A percentile compares a stretch with the other conserved stretches of the same genome.
Conservation (phyloP, 2,113 vertebrate species). For the Cryptomyrus ogoouensis region DNA sequence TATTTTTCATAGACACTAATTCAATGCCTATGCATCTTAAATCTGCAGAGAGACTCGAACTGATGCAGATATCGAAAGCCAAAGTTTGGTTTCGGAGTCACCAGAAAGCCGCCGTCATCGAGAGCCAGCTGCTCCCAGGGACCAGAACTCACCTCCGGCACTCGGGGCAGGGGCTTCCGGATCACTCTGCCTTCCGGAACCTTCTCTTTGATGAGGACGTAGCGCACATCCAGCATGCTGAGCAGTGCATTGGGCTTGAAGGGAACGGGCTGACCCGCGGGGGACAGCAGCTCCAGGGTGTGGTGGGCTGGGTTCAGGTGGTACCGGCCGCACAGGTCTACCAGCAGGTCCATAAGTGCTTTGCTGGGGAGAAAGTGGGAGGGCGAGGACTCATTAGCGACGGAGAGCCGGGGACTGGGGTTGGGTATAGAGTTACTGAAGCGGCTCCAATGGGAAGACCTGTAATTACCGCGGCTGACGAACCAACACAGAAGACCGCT, state of each 20-base stretch:
- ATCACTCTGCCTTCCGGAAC: conserved; percentile 69
- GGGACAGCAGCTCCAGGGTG: conserved; percentile 75
- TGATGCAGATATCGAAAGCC: neutral
- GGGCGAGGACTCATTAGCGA: neutral
- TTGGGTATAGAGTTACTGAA: conserved; percentile 32
- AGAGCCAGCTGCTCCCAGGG: neutral
- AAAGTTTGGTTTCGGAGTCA: neutral
- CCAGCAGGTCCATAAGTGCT: conserved; percentile 91
- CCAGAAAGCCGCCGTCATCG: neutral
- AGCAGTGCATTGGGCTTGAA: conserved; percentile 88
- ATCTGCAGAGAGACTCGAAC: neutral
- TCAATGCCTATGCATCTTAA: neutral
- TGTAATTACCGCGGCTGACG: conserved; percentile 31
- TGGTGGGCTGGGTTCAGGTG: conserved; percentile 84
- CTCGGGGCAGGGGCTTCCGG: conserved; percentile 67
- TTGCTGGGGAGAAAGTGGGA: conserved; percentile 64
- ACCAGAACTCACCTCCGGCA: conserved; percentile 76
- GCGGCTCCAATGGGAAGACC: conserved; percentile 36
- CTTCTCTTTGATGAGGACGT: conserved; percentile 80
- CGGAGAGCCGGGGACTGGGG: neutral
- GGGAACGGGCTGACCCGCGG: conserved; percentile 63
- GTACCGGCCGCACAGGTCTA: conserved; percentile 85
- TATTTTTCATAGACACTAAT: neutral
- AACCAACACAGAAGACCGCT: conserved; percentile 17
- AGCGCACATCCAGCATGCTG: conserved; percentile 76